These are phyloP conservation scores for Limnodromus scolopaceus DNA, from an alignment of 2,797 vertebrate genomes.

Conservation along the genomic window DNA sequence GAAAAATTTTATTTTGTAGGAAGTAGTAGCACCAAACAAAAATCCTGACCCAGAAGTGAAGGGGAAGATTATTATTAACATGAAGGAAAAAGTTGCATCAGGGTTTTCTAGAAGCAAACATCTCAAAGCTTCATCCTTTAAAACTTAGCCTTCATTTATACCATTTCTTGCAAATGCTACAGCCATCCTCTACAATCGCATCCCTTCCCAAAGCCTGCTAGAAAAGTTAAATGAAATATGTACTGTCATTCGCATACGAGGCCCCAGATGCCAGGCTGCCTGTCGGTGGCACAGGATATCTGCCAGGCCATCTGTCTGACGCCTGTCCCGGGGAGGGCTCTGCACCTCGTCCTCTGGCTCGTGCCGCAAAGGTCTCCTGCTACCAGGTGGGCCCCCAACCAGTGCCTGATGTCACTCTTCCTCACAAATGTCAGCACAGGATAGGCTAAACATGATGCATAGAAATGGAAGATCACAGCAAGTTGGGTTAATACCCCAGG, in stretches of 20 bases:
- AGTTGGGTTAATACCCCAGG: neutral
- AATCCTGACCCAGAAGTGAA: neutral
- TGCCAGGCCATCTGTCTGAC: constrained; percentile 21
- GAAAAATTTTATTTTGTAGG: neutral
- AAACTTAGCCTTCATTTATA: neutral
- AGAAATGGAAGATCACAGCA: neutral
- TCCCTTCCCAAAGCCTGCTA: neutral
- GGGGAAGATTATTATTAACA: neutral
- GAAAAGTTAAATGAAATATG: neutral
- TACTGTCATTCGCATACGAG: neutral
- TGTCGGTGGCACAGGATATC: neutral
- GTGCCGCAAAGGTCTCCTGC: neutral
- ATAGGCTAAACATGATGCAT: neutral
- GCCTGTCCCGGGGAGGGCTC: neutral
- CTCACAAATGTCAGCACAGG: neutral
- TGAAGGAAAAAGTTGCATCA: neutral
- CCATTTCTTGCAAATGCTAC: neutral
- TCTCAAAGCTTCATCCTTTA: neutral
- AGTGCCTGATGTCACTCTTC: neutral
- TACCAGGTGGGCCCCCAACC: neutral
- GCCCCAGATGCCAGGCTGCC: neutral
- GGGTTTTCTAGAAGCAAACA: neutral
- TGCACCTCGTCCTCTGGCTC: neutral
- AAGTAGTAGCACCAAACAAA: neutral
- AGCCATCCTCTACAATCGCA: neutral